Percentiles rank a stretch among this genome's conserved stretches.
Evolutionary conservation across 2,888 invertebrate species (phyloP).

Genomic region (Bhutanitis thaidina): DNA sequence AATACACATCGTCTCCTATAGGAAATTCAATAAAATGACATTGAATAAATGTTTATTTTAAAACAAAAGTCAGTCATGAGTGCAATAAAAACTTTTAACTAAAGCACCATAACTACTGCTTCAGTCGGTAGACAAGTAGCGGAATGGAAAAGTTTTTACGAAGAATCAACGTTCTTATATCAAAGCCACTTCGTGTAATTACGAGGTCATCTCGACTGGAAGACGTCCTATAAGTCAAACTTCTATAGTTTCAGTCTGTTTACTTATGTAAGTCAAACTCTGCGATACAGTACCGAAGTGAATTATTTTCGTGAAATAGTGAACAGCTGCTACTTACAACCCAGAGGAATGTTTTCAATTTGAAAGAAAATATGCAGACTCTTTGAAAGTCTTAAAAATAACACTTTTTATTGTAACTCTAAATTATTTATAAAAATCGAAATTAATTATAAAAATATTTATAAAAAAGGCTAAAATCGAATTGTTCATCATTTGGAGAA

Average conservation of each 20-base stretch:
- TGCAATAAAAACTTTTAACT: slow-evolving; percentile 5
- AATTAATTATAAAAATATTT: no score
- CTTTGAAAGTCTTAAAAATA: no score
- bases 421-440: no score
- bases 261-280: slow-evolving; percentile 31
- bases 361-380: no score
- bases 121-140: slow-evolving; percentile 5
- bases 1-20: no score
- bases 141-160: slow-evolving; percentile 24
- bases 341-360: no score
- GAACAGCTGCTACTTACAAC: slow-evolving; percentile 6
- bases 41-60: no score
- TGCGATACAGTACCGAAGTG: slow-evolving; percentile 12
- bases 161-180: slow-evolving; percentile 27
- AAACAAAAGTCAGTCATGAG: no score
- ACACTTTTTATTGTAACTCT: no score
- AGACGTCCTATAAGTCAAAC: slow-evolving; percentile 44
- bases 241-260: slow-evolving; percentile 46
- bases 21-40: no score
- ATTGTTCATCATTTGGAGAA: no score
- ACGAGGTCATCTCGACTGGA: slow-evolving; percentile 42
- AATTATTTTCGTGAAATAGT: slow-evolving; percentile 30
- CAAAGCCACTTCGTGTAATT: slow-evolving; percentile 38
- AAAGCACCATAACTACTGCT: not conserved
- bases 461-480: no score